Base-by-base conservation (phyloP, 2,113 vertebrate species). In the Eupsittula cactorum region DNA sequence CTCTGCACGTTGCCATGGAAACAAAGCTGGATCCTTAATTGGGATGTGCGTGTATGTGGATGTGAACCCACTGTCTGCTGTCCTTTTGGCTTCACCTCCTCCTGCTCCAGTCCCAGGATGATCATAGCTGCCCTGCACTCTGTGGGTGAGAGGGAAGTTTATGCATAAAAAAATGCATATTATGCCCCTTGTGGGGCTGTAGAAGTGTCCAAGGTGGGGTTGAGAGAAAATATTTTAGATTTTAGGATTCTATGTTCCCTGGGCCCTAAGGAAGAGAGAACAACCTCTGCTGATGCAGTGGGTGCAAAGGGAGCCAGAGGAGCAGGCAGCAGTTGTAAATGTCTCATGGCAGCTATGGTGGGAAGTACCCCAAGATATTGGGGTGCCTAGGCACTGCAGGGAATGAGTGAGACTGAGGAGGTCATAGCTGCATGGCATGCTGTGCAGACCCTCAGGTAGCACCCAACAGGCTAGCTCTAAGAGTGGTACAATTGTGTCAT, bases 1-100 rank as follows among this genome's bases (percentile, higher is more conserved):
- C 77, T 88, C 59, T 94, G 82, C 33, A 33, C 0, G 62, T 97
- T 96, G 88, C 65, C 71, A 59, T 96, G 73, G 97, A 90, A 95
- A 93, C 77, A 57, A 94, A 96, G 68, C 88, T 24, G 77, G 52
- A 86, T 93, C 52, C 69, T 90, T 93, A 81, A 89, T 95, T 27
- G 19, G 79, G 78, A 97, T 71, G 68, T 5, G 8, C 10, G 14
- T 46, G 73, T 25, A 70, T 17, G 29, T 82, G 96, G 83, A 83
- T 0, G 5, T 39, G 95, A 83, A 71, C 29, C 44, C 41, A 16
- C 47, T 24, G 78, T 81, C 68, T 82, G 59, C 52, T 90, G 82
- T 78, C 69, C 80, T 94, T 82, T 95, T 57, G 75, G 91, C 76
- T 47, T 91, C 31, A 50, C 35, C 68, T 91, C 37, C 74, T 37